phyloP scores from a whole-genome alignment of 2,797 vertebrate species.

The Cossypha niveicapilla region DNA sequence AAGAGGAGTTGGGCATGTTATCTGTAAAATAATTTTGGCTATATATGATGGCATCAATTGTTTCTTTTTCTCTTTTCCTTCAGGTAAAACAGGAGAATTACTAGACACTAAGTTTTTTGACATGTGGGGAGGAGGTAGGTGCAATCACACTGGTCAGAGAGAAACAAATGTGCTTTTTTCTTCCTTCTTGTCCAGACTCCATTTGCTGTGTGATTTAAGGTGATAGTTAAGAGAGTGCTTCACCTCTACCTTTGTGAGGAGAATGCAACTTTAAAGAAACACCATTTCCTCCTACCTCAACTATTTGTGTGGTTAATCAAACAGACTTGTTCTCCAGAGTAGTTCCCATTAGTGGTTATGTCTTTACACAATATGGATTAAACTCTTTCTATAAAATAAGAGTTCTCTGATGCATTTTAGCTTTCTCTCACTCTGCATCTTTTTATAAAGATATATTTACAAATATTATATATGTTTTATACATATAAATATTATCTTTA shows the following conservation, averaged over 20 bases:
- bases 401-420: not conserved
- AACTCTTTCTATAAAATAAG: not conserved
- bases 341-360: not conserved
- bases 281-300: too few relatives aligned
- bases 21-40: not conserved
- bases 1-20: not conserved
- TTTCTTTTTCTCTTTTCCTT: slow-evolving; percentile 35
- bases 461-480: not conserved
- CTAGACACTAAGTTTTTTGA: slow-evolving; percentile 84
- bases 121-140: slow-evolving; percentile 95
- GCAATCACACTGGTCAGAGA: not conserved
- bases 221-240: not conserved
- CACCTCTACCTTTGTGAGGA: not conserved
- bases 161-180: not conserved
- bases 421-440: not conserved
- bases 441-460: not conserved
- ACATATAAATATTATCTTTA: not conserved
- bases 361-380: not conserved
- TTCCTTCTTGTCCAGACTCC: not conserved
- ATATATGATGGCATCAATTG: not conserved
- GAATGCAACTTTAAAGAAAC: not conserved
- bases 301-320: not conserved
- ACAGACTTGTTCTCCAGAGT: not conserved
- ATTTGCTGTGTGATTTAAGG: not conserved
- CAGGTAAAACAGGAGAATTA: slow-evolving; percentile 85